Conservation (phyloP, 2,113 vertebrate species). For the Cryptotis parvus region DNA sequence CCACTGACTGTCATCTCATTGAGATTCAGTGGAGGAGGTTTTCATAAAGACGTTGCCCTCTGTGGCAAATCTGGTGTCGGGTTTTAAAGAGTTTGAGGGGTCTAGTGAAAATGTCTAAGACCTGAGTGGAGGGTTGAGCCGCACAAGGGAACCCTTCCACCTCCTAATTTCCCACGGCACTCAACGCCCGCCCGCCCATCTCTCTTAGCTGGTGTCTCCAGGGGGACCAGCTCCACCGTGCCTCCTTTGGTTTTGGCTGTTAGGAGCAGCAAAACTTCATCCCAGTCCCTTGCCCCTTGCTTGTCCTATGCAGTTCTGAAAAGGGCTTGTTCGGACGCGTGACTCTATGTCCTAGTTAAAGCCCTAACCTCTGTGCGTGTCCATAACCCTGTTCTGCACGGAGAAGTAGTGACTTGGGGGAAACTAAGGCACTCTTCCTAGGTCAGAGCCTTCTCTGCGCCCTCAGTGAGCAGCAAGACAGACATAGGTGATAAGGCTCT, state of each 20-base stretch:
- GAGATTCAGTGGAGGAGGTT: background rate
- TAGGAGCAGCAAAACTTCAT: background rate
- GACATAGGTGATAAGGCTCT: background rate
- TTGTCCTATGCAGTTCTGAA: conserved; percentile 8
- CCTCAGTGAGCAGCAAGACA: background rate
- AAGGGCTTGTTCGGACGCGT: conserved; percentile 40
- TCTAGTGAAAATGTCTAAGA: background rate
- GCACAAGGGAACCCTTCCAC: background rate
- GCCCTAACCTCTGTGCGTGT: conserved; percentile 13
- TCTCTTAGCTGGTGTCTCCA: background rate
- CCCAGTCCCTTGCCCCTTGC: background rate
- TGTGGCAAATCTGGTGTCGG: background rate
- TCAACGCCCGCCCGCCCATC: background rate
- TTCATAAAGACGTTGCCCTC: background rate
- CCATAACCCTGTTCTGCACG: conserved; percentile 55
- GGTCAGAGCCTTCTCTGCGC: background rate
- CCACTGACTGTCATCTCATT: background rate
- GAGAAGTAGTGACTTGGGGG: background rate
- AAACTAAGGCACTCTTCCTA: conserved; percentile 64
- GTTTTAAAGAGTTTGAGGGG: background rate
- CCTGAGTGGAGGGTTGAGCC: background rate
- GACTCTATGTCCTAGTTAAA: conserved; percentile 61
- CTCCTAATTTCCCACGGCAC: no score
- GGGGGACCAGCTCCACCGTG: accelerated
- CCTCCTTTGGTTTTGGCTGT: background rate